Evolutionary conservation across 1,140 invertebrate genomes (phyloP), one percentile per base, ranked within the genome.

Genomic region (Schlechtendalia chinensis): DNA sequence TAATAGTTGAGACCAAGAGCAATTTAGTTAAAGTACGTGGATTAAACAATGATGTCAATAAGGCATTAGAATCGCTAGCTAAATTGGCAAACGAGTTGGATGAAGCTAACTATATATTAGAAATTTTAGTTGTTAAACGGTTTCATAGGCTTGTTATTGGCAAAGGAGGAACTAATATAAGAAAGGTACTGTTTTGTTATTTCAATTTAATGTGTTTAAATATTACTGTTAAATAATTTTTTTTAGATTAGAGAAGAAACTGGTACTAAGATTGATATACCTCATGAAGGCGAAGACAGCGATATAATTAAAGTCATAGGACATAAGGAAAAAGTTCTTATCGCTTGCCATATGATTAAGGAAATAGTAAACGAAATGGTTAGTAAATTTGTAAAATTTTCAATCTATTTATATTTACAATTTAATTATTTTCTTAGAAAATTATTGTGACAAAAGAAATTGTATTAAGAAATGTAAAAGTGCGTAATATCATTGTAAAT

Each of bases 81-180:
- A 93, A 94, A 84, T 83, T 96, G 65, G 91, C 94, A 32, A 96
- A 97, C 86, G 96, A 98, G 85, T 89, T 99, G 81, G 91, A 93
- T 72, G 94, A 96, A 84, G 93, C 91, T 56, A 97, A 94, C 82
- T 94, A 93, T 86, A 91, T 94, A 45, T 88, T 93, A 80, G 91
- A 97, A 87, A 93, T 99, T 58, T 94, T 95, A 59, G 97, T 99
- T 84, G 98, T 95, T 87, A 98, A 98, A 86, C 95, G 98, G 86
- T 98, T 98, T 88, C 96, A 98, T 86, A 97, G 97, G 86, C 96
- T 96, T 85, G 93, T 99, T 58, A 97, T 98, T 84, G 97, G 97
- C 58, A 98, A 98, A 87, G 95, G 93, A 82, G 96, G 96, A 83
- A 91, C 90, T 12, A 98, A 93, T 84, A 94, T 98, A 81, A 91